Percentiles rank a stretch among this genome's conserved stretches.
Evolutionary conservation across 1,140 invertebrate genomes (phyloP).

Genomic region (Nephotettix cincticeps): DNA sequence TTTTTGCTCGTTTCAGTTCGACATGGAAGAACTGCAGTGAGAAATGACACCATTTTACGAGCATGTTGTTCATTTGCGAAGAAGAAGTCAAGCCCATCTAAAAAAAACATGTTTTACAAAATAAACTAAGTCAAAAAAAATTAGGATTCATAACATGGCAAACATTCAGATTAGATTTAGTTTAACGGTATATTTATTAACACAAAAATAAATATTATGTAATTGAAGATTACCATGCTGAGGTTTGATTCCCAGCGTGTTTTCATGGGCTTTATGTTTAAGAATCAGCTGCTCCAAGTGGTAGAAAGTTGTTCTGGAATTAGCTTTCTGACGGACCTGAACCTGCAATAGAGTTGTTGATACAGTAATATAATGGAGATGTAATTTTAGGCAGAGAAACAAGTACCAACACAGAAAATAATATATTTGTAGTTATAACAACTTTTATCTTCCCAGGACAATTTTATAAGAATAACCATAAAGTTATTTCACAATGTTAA

Average conservation of each 20-base stretch:
- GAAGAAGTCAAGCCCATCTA: slow-evolving; percentile 96
- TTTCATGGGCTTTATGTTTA: slow-evolving; percentile 91
- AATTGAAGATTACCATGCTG: slow-evolving; percentile 66
- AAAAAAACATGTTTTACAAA: no score
- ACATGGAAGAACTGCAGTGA: slow-evolving; percentile 82
- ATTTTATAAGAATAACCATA: no score
- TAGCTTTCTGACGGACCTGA: slow-evolving; percentile 81
- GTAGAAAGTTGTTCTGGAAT: slow-evolving; percentile 98
- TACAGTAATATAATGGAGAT: no score
- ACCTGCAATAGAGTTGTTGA: slow-evolving; percentile 58
- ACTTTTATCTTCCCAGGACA: no score
- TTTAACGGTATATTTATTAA: neutral
- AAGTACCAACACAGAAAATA: no score
- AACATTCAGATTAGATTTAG: no score
- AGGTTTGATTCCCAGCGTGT: slow-evolving; percentile 92
- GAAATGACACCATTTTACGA: slow-evolving; percentile 94
- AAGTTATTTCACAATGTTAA: no score
- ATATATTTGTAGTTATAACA: no score
- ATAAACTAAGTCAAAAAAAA: no score
- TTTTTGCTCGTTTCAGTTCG: slow-evolving; percentile 90
- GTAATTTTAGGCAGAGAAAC: no score
- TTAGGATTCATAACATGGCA: no score
- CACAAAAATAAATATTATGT: neutral
- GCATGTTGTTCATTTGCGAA: slow-evolving; percentile 88
- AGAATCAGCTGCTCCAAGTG: slow-evolving; percentile 97